Percentiles rank a stretch among this genome's conserved stretches.
phyloP scores from a whole-genome alignment of 2,888 invertebrate species.

The Hypercompe scribonia region DNA sequence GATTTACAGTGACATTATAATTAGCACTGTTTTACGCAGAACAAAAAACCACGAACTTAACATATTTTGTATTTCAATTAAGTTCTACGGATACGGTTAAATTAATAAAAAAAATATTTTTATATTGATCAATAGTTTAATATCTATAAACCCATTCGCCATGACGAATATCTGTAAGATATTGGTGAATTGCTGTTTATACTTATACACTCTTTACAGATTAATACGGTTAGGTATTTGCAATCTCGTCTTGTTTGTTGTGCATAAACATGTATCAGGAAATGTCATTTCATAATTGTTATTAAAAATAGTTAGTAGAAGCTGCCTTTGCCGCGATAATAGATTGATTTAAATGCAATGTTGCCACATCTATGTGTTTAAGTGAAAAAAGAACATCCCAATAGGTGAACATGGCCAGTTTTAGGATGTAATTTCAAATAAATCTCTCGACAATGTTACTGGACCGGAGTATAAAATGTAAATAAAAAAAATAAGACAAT shows the following conservation, averaged over 20 bases:
- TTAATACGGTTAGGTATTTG: too few relatives aligned
- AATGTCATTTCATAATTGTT: too few relatives aligned
- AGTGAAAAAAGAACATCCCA: too few relatives aligned
- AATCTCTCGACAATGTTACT: too few relatives aligned
- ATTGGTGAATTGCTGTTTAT: background rate
- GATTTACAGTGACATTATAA: background rate
- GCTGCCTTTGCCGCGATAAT: too few relatives aligned
- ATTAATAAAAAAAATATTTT: background rate
- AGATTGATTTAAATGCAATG: too few relatives aligned
- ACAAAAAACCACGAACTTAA: background rate
- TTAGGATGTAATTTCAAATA: too few relatives aligned
- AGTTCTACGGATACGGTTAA: background rate
- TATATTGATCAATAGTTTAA: background rate
- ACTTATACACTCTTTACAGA: background rate
- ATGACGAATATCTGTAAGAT: background rate
- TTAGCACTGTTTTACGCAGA: background rate
- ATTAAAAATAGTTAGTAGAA: too few relatives aligned
- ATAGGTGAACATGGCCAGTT: too few relatives aligned
- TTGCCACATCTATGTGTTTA: too few relatives aligned
- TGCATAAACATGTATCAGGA: background rate
- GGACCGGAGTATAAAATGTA: too few relatives aligned
- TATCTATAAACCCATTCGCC: background rate
- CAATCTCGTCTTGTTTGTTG: background rate
- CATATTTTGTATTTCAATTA: background rate
- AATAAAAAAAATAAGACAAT: too few relatives aligned